A percentile compares a stretch with the other conserved stretches of the same genome.
Conservation (phyloP, 2,113 vertebrate species). For the Prionailurus viverrinus region DNA sequence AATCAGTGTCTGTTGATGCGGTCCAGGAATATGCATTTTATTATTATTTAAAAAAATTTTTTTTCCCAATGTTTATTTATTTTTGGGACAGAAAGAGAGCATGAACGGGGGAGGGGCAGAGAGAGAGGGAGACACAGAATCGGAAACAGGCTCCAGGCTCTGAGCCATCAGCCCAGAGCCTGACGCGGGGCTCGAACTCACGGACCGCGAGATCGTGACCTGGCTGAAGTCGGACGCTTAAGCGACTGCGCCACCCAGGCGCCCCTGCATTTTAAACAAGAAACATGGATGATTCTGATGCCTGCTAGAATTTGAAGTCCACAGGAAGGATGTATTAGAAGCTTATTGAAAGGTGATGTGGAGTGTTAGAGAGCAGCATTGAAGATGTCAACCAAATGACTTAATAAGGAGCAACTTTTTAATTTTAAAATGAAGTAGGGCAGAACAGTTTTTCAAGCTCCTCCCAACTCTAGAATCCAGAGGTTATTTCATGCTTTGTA, state of each 20-base stretch:
- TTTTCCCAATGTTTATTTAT: too few species aligned
- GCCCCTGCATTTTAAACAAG: slow-evolving; percentile 13
- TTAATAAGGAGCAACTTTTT: neutral
- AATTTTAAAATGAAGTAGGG: slow-evolving; percentile 49
- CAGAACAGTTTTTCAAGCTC: neutral
- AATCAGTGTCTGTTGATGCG: neutral
- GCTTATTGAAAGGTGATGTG: neutral
- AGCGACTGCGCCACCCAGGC: too few species aligned
- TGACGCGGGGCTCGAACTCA: too few species aligned
- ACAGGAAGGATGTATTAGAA: neutral
- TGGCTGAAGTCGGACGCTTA: too few species aligned
- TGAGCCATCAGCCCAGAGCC: too few species aligned
- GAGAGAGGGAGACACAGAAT: too few species aligned
- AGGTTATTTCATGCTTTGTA: neutral
- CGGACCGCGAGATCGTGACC: too few species aligned
- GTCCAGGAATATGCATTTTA: neutral
- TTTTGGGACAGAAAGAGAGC: too few species aligned
- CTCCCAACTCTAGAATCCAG: neutral
- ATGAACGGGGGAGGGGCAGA: too few species aligned
- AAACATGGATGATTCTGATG: neutral
- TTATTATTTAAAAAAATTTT: too few species aligned
- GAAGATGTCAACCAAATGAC: neutral
- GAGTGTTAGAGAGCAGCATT: neutral
- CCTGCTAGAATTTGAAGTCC: neutral
- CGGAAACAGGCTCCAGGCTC: too few species aligned